Evolutionary conservation across 2,888 invertebrate genomes (phyloP).

Genomic region (Lasioglossum calceatum): DNA sequence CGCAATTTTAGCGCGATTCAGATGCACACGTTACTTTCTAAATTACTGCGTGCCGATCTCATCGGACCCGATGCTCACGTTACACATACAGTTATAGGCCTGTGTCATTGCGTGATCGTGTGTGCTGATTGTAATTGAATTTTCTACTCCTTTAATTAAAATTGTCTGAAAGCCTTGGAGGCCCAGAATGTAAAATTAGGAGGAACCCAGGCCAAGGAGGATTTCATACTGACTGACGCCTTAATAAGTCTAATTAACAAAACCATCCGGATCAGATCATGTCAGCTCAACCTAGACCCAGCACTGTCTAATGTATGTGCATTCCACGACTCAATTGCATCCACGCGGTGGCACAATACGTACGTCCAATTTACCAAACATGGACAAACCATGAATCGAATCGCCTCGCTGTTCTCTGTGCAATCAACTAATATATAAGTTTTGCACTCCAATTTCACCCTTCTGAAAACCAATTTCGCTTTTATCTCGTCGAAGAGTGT

Average conservation of each 20-base stretch:
- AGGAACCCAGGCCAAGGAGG: not conserved
- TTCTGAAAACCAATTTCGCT: no score
- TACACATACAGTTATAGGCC: slow-evolving; percentile 26
- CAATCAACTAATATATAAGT: not conserved
- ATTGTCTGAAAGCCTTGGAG: not conserved
- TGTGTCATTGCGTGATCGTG: slow-evolving; percentile 10
- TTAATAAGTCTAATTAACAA: slow-evolving; percentile 16
- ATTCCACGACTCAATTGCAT: slow-evolving; percentile 14
- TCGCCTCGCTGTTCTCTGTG: not conserved
- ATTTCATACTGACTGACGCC: not conserved
- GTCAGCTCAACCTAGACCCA: slow-evolving; percentile 42
- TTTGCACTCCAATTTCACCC: no score
- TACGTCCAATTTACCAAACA: slow-evolving; percentile 1
- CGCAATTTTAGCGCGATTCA: slow-evolving; percentile 31
- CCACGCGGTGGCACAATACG: not conserved
- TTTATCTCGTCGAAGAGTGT: not conserved
- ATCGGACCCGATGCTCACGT: slow-evolving; percentile 4
- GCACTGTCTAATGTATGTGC: slow-evolving; percentile 21
- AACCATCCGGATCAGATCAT: slow-evolving; percentile 29
- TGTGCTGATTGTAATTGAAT: not conserved
- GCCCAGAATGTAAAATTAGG: not conserved
- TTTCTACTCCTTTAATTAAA: not conserved
- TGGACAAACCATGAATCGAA: not conserved
- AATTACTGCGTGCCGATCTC: slow-evolving; percentile 39
- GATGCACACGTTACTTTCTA: slow-evolving; percentile 38